These are phyloP conservation scores for Pentamera pediparva DNA, from an alignment of 53 echinoderm and acorn worm genomes.

Conservation along the genomic window DNA sequence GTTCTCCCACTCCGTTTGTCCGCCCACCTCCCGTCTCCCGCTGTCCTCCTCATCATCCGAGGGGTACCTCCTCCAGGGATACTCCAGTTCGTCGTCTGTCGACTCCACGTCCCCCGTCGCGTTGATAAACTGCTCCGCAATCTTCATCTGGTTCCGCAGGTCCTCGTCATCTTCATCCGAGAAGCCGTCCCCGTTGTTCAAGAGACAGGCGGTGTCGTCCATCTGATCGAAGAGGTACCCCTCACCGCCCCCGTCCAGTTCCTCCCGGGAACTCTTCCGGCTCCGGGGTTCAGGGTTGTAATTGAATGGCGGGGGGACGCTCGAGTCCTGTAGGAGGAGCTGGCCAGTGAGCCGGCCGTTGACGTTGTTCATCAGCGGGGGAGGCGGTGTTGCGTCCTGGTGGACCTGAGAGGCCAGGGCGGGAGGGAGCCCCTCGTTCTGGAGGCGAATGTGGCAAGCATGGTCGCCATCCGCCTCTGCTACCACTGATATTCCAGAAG, in stretches of 20 bases:
- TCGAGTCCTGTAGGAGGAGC: conserved; percentile 85
- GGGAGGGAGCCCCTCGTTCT: conserved; percentile 60
- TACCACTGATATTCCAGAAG: conserved; percentile 48
- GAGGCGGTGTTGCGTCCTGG: conserved; percentile 4
- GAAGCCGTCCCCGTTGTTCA: conserved; percentile 29
- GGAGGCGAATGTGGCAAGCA: conserved; percentile 73
- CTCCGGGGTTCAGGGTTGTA: conserved; percentile 52
- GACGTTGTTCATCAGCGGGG: background rate
- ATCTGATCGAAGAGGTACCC: conserved; percentile 34
- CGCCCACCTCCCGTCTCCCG: conserved; percentile 20
- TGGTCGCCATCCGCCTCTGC: conserved; percentile 58
- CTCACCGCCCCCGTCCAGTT: conserved; percentile 32
- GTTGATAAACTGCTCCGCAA: conserved; percentile 84
- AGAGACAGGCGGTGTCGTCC: conserved; percentile 27
- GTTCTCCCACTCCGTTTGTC: conserved; percentile 15
- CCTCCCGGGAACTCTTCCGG: conserved; percentile 27
- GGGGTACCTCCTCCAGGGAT: conserved; percentile 22
- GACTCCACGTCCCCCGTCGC: conserved; percentile 74
- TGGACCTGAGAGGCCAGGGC: conserved; percentile 41
- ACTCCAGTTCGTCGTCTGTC: conserved; percentile 56
- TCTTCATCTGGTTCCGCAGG: conserved; percentile 51
- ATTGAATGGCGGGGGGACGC: conserved; percentile 76
- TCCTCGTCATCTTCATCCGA: conserved; percentile 60
- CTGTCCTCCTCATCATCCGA: conserved; percentile 37
- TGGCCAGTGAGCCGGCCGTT: conserved; percentile 48